A percentile compares a stretch with the other conserved stretches of the same genome.
phyloP scores from a whole-genome alignment of 2,888 invertebrate genomes.

The Laspeyria flexula region DNA sequence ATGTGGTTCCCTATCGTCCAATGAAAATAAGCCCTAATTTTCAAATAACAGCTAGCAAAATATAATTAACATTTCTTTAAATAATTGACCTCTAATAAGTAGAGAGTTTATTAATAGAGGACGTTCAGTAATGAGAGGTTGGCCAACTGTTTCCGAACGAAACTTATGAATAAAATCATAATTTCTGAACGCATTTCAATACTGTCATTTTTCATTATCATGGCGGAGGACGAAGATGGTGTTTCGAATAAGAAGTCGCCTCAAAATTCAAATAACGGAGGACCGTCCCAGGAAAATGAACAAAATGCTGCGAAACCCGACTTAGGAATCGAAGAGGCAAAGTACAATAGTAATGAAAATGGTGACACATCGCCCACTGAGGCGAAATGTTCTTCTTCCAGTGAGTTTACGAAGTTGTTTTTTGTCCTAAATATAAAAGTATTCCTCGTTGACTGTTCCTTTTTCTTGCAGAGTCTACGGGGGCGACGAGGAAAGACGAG shows the following conservation, averaged over 20 bases:
- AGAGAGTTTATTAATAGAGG: background rate
- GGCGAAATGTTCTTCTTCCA: conserved; percentile 75
- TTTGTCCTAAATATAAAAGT: conserved; percentile 78
- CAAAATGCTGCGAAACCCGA: conserved; percentile 76
- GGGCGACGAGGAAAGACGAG: conserved; percentile 87
- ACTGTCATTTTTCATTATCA: conserved; percentile 81
- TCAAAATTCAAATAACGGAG: conserved; percentile 76
- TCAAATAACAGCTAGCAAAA: too few relatives aligned
- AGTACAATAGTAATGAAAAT: conserved; percentile 76
- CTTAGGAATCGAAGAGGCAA: conserved; percentile 80
- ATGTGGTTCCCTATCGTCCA: too few relatives aligned
- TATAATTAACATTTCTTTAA: too few relatives aligned
- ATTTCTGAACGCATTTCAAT: conserved; percentile 56
- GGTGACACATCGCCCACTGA: conserved; percentile 68
- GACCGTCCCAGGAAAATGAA: conserved; percentile 69
- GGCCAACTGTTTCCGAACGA: conserved; percentile 44
- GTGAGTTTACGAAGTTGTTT: conserved; percentile 81
- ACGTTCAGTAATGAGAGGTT: background rate
- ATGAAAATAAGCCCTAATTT: too few relatives aligned
- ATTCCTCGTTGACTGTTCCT: conserved; percentile 56
- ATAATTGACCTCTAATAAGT: too few relatives aligned
- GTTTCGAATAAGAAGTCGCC: conserved; percentile 80
- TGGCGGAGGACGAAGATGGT: conserved; percentile 85
- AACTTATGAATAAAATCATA: conserved; percentile 11
- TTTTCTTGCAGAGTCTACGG: conserved; percentile 76